These are phyloP conservation scores for Muntiacus reevesi DNA, from an alignment of 2,113 vertebrate genomes.

Conservation along the genomic window DNA sequence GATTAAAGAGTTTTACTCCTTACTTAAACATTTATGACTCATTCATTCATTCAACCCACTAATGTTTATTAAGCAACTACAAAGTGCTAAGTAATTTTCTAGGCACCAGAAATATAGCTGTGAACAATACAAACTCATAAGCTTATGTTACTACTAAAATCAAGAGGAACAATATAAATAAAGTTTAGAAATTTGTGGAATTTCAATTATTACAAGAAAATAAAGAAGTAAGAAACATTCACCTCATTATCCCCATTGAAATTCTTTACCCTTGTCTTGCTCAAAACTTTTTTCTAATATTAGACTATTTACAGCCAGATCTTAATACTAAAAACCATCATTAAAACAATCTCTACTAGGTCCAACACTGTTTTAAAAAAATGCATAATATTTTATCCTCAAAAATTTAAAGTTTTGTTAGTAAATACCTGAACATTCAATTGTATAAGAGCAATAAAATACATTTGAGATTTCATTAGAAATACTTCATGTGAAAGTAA, in stretches of 20 bases:
- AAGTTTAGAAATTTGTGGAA: background rate
- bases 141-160: background rate
- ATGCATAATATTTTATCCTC: slow-evolving; percentile 63
- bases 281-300: slow-evolving; percentile 75
- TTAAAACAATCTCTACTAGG: slow-evolving; percentile 83
- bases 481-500: slow-evolving; percentile 79
- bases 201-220: slow-evolving; percentile 18
- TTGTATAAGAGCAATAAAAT: slow-evolving; percentile 77
- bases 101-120: background rate
- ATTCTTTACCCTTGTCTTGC: slow-evolving; percentile 67
- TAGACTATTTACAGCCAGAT: slow-evolving; percentile 63
- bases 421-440: slow-evolving; percentile 73
- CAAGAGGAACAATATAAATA: background rate
- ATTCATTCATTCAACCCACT: background rate
- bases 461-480: slow-evolving; percentile 73
- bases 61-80: background rate
- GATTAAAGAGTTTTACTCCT: background rate
- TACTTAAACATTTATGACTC: background rate
- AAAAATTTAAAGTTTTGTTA: slow-evolving; percentile 77
- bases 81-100: background rate
- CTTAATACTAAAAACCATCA: slow-evolving; percentile 79
- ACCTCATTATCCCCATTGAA: slow-evolving; percentile 64
- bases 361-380: slow-evolving; percentile 78
- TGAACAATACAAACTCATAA: background rate
- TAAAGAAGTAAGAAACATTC: background rate